Percentiles rank a stretch among this genome's conserved stretches.
Conservation (phyloP, 2,888 invertebrate species). For the Odontothrips loti region DNA sequence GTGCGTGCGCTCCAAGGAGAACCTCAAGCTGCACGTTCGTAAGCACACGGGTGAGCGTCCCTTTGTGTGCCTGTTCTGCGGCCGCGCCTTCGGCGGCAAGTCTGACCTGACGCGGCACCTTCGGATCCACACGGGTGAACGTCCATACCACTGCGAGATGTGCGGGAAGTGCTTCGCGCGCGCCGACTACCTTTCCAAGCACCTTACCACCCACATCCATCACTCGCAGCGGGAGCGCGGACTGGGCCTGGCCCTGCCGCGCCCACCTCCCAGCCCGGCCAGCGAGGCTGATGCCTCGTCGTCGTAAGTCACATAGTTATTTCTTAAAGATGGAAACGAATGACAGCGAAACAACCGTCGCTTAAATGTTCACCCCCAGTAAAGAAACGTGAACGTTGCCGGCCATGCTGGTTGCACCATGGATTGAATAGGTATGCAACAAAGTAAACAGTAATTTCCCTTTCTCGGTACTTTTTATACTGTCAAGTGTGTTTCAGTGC, state of each 20-base stretch:
- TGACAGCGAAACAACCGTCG: too few relatives aligned
- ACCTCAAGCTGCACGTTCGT: slow-evolving; percentile 78
- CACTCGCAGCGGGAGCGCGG: slow-evolving; percentile 33
- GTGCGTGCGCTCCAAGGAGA: slow-evolving; percentile 83
- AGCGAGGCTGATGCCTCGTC: neutral
- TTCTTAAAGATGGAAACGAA: too few relatives aligned
- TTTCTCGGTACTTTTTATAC: neutral
- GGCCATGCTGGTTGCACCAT: too few relatives aligned
- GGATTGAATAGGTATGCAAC: too few relatives aligned
- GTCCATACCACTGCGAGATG: slow-evolving; percentile 87
- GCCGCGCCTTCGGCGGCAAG: slow-evolving; percentile 82
- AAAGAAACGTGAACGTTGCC: too few relatives aligned
- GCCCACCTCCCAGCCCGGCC: neutral
- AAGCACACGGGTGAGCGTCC: slow-evolving; percentile 84
- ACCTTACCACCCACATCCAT: slow-evolving; percentile 85
- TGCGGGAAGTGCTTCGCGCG: slow-evolving; percentile 89
- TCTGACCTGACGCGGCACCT: slow-evolving; percentile 81
- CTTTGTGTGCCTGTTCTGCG: slow-evolving; percentile 87
- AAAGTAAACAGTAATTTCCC: neutral
- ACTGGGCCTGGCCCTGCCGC: neutral
- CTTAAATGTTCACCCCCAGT: too few relatives aligned
- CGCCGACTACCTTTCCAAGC: slow-evolving; percentile 85
- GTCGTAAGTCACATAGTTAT: too few relatives aligned
- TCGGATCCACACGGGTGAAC: slow-evolving; percentile 82
- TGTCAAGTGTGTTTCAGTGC: neutral